These are phyloP conservation scores for Pseudanteris insignis DNA, from an alignment of 2,888 invertebrate species.

Conservation along the genomic window DNA sequence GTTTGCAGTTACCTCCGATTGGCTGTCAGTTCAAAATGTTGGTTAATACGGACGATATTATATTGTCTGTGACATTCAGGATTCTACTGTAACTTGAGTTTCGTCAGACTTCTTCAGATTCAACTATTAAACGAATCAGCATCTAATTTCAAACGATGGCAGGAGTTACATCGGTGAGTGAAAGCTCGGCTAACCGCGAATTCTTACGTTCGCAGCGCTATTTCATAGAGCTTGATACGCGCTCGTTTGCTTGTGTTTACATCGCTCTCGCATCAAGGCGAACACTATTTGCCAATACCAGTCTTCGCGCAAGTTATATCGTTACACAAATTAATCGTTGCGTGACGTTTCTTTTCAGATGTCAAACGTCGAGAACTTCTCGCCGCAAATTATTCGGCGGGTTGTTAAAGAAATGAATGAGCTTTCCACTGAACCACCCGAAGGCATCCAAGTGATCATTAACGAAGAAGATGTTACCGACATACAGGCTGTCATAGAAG, in stretches of 20 bases:
- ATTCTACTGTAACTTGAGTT: constrained; percentile 52
- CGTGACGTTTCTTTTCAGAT: constrained; percentile 68
- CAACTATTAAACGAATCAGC: too few species aligned
- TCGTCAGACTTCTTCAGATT: not conserved
- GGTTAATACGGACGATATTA: constrained; percentile 60
- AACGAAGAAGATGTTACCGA: constrained; percentile 95
- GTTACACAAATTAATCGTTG: not conserved
- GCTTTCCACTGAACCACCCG: constrained; percentile 83
- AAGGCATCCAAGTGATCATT: constrained; percentile 88
- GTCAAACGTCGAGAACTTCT: constrained; percentile 94
- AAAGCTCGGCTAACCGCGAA: not conserved
- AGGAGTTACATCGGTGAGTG: constrained; percentile 60
- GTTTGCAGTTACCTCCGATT: constrained; percentile 51
- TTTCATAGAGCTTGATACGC: too few species aligned
- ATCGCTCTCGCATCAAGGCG: constrained; percentile 32
- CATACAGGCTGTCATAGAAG: constrained; percentile 90
- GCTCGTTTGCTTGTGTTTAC: constrained; percentile 46
- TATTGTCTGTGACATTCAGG: constrained; percentile 61
- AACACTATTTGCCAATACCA: constrained; percentile 1
- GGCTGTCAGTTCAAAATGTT: constrained; percentile 63
- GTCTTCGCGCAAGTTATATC: not conserved
- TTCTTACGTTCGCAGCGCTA: not conserved
- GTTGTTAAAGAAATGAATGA: constrained; percentile 90
- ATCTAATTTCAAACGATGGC: too few species aligned
- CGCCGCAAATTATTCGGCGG: constrained; percentile 89